These are phyloP conservation scores for Brachirus orientalis DNA, from an alignment of 2,113 vertebrate species.

Conservation along the genomic window DNA sequence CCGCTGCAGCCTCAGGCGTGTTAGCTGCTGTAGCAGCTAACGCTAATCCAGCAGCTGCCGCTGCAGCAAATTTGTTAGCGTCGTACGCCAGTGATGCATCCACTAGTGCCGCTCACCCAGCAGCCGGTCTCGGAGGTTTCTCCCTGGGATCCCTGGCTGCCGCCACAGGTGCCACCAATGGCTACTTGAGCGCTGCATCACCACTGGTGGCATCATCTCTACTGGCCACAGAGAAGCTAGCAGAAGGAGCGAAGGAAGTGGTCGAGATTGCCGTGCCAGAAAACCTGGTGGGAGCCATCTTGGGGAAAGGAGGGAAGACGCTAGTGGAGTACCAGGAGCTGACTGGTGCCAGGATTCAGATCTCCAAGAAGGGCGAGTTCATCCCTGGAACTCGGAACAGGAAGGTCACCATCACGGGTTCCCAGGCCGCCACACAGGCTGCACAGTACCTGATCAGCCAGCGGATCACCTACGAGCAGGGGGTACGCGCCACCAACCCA, in stretches of 20 bases:
- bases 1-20: slow-evolving; percentile 89
- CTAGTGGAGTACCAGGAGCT: slow-evolving; percentile 97
- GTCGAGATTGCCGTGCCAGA: slow-evolving; percentile 95
- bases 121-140: slow-evolving; percentile 84
- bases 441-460: slow-evolving; percentile 97
- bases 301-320: slow-evolving; percentile 95
- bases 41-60: slow-evolving; percentile 90
- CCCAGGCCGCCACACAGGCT: slow-evolving; percentile 92
- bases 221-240: slow-evolving; percentile 89
- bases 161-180: slow-evolving; percentile 88
- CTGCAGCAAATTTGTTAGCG: slow-evolving; percentile 90
- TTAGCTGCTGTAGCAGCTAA: slow-evolving; percentile 90
- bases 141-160: slow-evolving; percentile 88
- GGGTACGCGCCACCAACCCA: slow-evolving; percentile 93
- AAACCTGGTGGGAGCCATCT: slow-evolving; percentile 94
- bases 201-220: slow-evolving; percentile 88
- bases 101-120: slow-evolving; percentile 79
- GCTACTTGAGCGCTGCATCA: slow-evolving; percentile 89
- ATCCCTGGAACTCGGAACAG: slow-evolving; percentile 95
- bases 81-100: slow-evolving; percentile 91
- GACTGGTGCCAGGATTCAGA: slow-evolving; percentile 94
- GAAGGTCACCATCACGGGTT: slow-evolving; percentile 95
- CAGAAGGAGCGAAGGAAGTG: slow-evolving; percentile 91
- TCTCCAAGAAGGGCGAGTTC: slow-evolving; percentile 97
- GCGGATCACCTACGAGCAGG: slow-evolving; percentile 96